Base-by-base conservation (phyloP, 2,797 vertebrate species). In the Phalanger gymnotis region DNA sequence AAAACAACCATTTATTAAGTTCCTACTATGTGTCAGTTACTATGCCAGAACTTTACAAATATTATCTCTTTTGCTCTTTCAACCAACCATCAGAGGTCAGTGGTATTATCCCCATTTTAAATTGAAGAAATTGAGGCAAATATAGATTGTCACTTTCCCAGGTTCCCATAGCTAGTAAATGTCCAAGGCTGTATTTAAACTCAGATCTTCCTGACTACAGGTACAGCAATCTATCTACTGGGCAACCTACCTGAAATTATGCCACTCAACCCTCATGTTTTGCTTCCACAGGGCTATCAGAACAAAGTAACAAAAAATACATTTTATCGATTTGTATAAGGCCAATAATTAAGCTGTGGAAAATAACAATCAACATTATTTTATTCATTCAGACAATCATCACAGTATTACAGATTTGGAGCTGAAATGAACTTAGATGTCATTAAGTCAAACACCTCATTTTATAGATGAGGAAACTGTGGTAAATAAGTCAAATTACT, bases 381-480 rank as follows among this genome's bases (percentile, higher is more conserved):
- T 81, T 40, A 40, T 31, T 73, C n/a, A 40, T 81, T 81, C 16
- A 81, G 7, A 47, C 3, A 61, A 61, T 34, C 31, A 61, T 61
- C 31, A 61, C 34, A 61, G 31, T 16, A 34, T 34, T 61, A 61
- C 4, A 34, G 31, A 34, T 13, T 34, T 5, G 0, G 2, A 12
- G 28, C 0, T 12, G 10, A 58, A 58, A 58, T 31, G 2, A 58
- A 58, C 22, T 7, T 9, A 57, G 27, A 31, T 6, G 31, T 34
- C 31, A 61, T 61, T 61, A 61, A 34, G 12, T 61, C 4, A 4
- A 34, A 61, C 11, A 4, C 3, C 54, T 51, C 92, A 53, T 93
- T 47, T 96, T 93, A 55, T 93, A 91, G 30, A 12, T 66, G 22
- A 27, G 87, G 92, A 94, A 95, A 54, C 11, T 1, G 34, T 95